phyloP scores from a whole-genome alignment of 1,140 invertebrate species.

The Battus philenor region DNA sequence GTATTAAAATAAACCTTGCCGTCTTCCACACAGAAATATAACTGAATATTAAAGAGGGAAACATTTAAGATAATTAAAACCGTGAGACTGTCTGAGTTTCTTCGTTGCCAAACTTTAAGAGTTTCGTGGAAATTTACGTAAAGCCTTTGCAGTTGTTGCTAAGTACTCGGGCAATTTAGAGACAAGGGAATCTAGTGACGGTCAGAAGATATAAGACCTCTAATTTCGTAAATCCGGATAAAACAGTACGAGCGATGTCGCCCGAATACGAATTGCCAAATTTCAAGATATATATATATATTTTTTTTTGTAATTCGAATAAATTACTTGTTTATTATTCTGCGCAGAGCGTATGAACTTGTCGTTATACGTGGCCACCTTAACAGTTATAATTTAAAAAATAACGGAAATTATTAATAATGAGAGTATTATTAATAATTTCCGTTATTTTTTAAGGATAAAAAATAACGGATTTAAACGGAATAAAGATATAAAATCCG shows the following conservation, averaged over 20 bases:
- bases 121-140: conserved; percentile 11
- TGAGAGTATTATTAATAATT: too few relatives aligned
- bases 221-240: conserved; percentile 10
- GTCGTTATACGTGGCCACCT: too few relatives aligned
- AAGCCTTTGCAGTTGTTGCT: conserved; percentile 10
- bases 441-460: too few relatives aligned
- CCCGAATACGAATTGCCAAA: background rate
- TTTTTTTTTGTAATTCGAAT: background rate
- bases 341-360: too few relatives aligned
- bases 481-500: too few relatives aligned
- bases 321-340: conserved; percentile 1
- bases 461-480: too few relatives aligned
- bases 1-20: background rate
- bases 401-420: too few relatives aligned
- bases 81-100: conserved; percentile 10
- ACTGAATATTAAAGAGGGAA: conserved; percentile 8
- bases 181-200: conserved; percentile 6
- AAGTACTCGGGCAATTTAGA: conserved; percentile 12
- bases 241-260: background rate
- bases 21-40: conserved; percentile 2
- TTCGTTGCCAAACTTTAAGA: conserved; percentile 11
- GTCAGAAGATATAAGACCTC: conserved; percentile 11
- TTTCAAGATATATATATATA: background rate
- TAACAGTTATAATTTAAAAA: too few relatives aligned
- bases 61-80: conserved; percentile 13